Conservation (phyloP, 92 coral and sea anemone genomes). For the Muricea muricata region DNA sequence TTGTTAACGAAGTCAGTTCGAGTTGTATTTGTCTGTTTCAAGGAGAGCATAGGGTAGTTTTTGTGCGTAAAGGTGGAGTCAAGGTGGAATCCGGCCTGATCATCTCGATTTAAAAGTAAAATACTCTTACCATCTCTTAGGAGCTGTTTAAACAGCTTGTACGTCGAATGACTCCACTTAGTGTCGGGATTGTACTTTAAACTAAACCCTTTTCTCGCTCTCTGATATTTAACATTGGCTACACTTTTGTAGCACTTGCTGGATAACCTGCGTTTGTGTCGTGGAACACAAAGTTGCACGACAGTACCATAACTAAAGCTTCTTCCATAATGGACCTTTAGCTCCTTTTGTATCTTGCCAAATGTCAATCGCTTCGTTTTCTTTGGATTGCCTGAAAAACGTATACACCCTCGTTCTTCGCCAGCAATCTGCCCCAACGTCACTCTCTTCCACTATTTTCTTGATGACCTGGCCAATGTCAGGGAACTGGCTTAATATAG, state of each 20-base stretch:
- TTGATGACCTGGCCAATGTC: constrained; percentile 63
- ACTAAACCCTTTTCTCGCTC: constrained; percentile 52
- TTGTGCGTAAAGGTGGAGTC: constrained; percentile 53
- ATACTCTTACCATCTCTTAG: constrained; percentile 43
- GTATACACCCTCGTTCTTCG: constrained; percentile 64
- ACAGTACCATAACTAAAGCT: constrained; percentile 34
- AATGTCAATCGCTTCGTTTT: constrained; percentile 50
- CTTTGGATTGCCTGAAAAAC: constrained; percentile 51
- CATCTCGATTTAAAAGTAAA: constrained; percentile 41
- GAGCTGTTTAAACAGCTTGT: constrained; percentile 30
- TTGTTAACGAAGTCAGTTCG: constrained; percentile 57
- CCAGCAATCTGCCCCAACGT: constrained; percentile 61
- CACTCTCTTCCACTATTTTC: constrained; percentile 55
- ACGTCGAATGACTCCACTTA: constrained; percentile 1
- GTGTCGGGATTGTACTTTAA: constrained; percentile 11
- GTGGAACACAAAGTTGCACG: constrained; percentile 45
- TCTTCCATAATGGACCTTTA: constrained; percentile 46
- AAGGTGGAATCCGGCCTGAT: constrained; percentile 50
- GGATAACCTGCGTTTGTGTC: constrained; percentile 46
- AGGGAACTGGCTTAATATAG: constrained; percentile 33
- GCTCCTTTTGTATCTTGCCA: constrained; percentile 40
- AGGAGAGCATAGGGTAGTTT: constrained; percentile 19
- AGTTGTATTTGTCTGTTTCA: constrained; percentile 24
- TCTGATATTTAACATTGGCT: constrained; percentile 56
- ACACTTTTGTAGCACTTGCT: constrained; percentile 30